Base-by-base conservation (phyloP, 2,888 invertebrate species). In the Graphium colonna region DNA sequence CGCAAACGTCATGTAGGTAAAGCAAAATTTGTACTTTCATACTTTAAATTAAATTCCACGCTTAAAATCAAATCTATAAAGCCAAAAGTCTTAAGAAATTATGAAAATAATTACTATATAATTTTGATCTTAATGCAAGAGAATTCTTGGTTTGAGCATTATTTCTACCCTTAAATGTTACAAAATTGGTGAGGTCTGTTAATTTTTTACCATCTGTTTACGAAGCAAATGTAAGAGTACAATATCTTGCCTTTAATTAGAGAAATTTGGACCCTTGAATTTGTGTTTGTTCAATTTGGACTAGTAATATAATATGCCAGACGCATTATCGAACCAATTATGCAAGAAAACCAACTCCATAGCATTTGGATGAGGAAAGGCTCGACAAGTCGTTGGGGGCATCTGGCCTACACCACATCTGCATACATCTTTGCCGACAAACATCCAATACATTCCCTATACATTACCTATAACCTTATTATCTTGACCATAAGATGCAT, bases 381-480 rank as follows among this genome's bases (percentile, higher is more conserved):
- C 64, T 65, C 65, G 67, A 73, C 69, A 77, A 75, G 71, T 71
- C 74, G 70, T 78, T 80, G 62, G 59, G 71, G 84, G 81, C 87
- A 87, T 88, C 87, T 88, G 87, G 76, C 83, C 72, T 69, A 72
- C 75, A 73, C 75, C 77, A 73, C 76, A 72, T 68, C 71, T 69
- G 67, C 71, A 69, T 73, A 68, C 60, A 68, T 68, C 65, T 65
- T 67, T 57, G 54, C 57, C 59, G 60, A 47, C 28, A 59, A 74
- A 63, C 71, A 61, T 38, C 56, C 66, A 60, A 10, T 16, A 43
- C 21, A 51, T 51, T 41, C 58, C 46, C 16, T 17, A 15, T 18
- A 28, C 36, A 57, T 3, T 39, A 1, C 26, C 48, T 3, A 15
- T 53, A 48, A 39, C 65, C 55, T 64, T 74, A 63, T 54, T 1